A percentile compares a stretch with the other conserved stretches of the same genome.
phyloP scores from a whole-genome alignment of 2,888 invertebrate species.

The Tiliacea citrago region DNA sequence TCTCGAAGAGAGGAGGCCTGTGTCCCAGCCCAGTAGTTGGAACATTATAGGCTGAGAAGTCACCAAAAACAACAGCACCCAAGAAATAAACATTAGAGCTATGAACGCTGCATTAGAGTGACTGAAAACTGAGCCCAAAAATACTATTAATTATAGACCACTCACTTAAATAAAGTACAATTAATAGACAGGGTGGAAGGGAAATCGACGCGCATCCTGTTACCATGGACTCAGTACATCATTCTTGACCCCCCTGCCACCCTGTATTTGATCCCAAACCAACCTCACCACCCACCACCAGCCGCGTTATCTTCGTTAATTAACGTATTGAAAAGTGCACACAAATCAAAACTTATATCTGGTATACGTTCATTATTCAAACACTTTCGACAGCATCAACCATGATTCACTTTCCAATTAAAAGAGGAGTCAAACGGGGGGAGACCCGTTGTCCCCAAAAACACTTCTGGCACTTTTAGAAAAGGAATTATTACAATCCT shows the following conservation, averaged over 20 bases:
- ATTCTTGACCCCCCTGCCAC: too few species aligned
- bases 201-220: too few species aligned
- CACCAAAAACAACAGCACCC: not conserved
- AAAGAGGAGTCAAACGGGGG: not conserved
- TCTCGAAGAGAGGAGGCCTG: too few species aligned
- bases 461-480: not conserved
- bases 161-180: too few species aligned
- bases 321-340: not conserved
- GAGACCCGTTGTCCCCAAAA: not conserved
- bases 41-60: too few species aligned
- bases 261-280: slow-evolving; percentile 5
- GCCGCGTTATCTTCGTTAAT: not conserved
- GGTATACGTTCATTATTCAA: not conserved
- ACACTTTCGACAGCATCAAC: not conserved
- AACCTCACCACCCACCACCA: not conserved
- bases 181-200: too few species aligned
- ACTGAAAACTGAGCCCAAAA: not conserved
- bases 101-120: too few species aligned
- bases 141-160: not conserved
- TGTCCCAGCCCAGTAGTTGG: too few species aligned
- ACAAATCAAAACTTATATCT: not conserved
- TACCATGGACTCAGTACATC: too few species aligned
- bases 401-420: not conserved
- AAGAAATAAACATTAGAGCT: slow-evolving; percentile 4
- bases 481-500: not conserved